phyloP scores from a whole-genome alignment of 2,797 vertebrate species.

The Anniella stebbinsi region DNA sequence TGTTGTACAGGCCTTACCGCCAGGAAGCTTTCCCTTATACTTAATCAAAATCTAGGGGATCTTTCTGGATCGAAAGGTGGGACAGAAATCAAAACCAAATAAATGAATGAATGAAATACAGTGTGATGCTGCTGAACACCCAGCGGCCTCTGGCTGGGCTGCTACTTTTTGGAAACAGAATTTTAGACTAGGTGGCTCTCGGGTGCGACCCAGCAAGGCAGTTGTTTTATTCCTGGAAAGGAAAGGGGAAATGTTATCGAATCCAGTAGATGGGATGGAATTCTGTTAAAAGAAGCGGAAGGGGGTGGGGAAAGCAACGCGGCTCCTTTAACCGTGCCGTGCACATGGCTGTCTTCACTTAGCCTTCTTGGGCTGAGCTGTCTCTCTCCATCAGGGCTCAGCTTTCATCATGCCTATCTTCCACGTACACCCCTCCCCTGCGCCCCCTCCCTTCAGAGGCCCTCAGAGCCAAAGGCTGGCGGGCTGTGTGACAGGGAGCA shows the following conservation, averaged over 20 bases:
- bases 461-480: slow-evolving; percentile 85
- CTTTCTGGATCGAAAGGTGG: too few relatives aligned
- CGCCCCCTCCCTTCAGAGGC: slow-evolving; percentile 74
- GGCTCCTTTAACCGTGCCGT: slow-evolving; percentile 54
- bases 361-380: slow-evolving; percentile 64
- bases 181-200: not conserved
- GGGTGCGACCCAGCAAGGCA: slow-evolving; percentile 36
- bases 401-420: slow-evolving; percentile 78
- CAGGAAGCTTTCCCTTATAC: too few relatives aligned
- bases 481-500: slow-evolving; percentile 80
- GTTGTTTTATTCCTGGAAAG: not conserved
- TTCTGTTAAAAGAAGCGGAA: not conserved
- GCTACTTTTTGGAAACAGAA: not conserved
- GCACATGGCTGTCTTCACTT: slow-evolving; percentile 62
- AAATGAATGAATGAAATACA: too few relatives aligned
- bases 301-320: not conserved
- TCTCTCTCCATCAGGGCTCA: slow-evolving; percentile 71
- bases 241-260: not conserved
- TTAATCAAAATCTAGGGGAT: too few relatives aligned
- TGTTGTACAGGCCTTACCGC: too few relatives aligned
- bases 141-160: too few relatives aligned
- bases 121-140: too few relatives aligned
- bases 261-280: not conserved
- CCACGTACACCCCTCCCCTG: slow-evolving; percentile 8
- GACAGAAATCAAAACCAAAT: too few relatives aligned